Evolutionary conservation across 2,797 vertebrate genomes (phyloP).

Genomic region (Pristis pectinata): DNA sequence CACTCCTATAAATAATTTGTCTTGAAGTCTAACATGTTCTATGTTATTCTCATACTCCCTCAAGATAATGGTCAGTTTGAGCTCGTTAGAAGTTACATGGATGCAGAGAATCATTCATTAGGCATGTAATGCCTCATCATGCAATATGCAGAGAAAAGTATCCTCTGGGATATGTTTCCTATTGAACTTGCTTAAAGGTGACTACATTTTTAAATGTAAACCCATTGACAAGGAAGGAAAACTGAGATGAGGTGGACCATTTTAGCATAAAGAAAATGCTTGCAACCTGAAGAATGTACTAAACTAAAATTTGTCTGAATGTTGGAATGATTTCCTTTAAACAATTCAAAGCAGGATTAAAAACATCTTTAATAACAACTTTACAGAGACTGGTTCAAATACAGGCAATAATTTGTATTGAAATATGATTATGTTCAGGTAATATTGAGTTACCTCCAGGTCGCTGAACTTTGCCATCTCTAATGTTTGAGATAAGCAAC

Average conservation of each 20-base stretch:
- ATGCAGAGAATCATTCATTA: constrained; percentile 15
- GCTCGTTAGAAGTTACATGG: not conserved
- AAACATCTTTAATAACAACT: not conserved
- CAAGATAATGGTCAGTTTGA: constrained; percentile 17
- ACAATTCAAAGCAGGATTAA: not conserved
- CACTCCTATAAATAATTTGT: constrained; percentile 27
- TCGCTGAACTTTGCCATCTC: not conserved
- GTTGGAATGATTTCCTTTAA: not conserved
- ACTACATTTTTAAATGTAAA: not conserved
- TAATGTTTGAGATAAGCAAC: not conserved
- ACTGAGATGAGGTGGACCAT: not conserved
- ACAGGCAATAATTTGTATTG: not conserved
- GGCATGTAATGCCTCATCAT: constrained; percentile 20
- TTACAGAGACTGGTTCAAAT: not conserved
- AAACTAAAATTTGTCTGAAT: not conserved
- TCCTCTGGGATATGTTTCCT: not conserved
- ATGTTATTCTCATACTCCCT: not conserved
- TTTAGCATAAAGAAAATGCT: not conserved
- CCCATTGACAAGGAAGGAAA: not conserved
- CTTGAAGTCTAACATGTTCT: constrained; percentile 8
- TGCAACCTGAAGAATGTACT: not conserved
- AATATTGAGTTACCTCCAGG: not conserved
- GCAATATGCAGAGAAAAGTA: not conserved
- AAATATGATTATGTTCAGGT: not conserved
- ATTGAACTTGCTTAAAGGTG: not conserved